Percentiles rank a stretch among this genome's conserved stretches.
Evolutionary conservation across 2,888 invertebrate species (phyloP).

Genomic region (Epiblema foenella): DNA sequence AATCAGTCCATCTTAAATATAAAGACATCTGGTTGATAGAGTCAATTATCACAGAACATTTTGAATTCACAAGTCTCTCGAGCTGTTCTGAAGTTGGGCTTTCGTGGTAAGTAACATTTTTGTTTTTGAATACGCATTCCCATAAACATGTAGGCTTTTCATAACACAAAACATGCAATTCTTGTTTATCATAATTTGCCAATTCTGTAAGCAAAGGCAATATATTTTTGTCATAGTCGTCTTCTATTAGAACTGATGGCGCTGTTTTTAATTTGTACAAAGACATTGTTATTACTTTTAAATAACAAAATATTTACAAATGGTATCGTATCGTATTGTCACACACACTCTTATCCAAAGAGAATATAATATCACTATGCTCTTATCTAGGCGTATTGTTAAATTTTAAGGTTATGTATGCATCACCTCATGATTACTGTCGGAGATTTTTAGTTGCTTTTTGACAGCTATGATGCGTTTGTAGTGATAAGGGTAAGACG

Average conservation of each 20-base stretch:
- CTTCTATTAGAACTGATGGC: conserved; percentile 72
- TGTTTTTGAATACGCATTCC: conserved; percentile 62
- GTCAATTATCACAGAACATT: conserved; percentile 68
- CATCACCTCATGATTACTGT: no score
- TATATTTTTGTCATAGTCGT: conserved; percentile 67
- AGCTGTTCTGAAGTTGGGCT: conserved; percentile 55
- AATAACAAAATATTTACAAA: background rate
- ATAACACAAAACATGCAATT: conserved; percentile 65
- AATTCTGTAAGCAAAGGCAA: conserved; percentile 67
- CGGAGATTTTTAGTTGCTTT: no score
- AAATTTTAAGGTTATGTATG: no score
- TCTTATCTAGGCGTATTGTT: no score
- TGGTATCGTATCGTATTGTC: no score
- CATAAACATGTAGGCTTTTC: conserved; percentile 68
- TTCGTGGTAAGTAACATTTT: conserved; percentile 58
- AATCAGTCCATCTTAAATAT: conserved; percentile 68
- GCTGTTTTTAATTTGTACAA: conserved; percentile 67
- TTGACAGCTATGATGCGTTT: no score
- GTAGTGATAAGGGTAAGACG: no score
- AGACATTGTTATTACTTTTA: conserved; percentile 57
- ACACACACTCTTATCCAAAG: no score
- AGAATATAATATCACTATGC: no score
- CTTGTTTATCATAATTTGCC: conserved; percentile 55
- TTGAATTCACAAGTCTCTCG: conserved; percentile 53
- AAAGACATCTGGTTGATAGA: conserved; percentile 77